These are phyloP conservation scores for Odocoileus hemionus DNA, from an alignment of 2,113 vertebrate genomes.

Conservation along the genomic window DNA sequence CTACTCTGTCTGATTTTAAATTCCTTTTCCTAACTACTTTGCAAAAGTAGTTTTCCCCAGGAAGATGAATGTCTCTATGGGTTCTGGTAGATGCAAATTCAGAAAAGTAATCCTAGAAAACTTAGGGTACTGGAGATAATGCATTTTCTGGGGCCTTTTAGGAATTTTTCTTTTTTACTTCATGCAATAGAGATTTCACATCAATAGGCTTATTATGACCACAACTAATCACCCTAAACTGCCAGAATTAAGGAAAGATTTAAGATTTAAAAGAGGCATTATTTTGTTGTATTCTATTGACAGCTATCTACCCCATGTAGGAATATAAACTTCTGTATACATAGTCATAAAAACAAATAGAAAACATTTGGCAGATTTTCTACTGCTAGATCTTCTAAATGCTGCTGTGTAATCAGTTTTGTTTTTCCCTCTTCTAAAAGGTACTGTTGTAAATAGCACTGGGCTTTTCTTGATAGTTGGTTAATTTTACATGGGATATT, in stretches of 20 bases:
- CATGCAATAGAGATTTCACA: background rate
- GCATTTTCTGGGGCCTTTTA: background rate
- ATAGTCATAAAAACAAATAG: background rate
- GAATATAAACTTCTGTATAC: background rate
- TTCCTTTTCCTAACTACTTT: background rate
- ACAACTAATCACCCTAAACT: background rate
- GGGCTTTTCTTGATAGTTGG: constrained; percentile 13
- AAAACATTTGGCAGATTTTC: background rate
- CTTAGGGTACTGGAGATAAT: background rate
- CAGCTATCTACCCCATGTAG: background rate
- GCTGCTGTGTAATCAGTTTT: background rate
- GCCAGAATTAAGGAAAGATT: background rate
- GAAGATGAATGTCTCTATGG: background rate
- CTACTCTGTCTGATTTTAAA: background rate
- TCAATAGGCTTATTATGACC: background rate
- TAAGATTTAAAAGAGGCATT: background rate
- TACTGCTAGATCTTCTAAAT: background rate
- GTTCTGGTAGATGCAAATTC: background rate
- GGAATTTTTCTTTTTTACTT: background rate
- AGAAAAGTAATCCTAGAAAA: background rate
- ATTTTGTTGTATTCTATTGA: background rate
- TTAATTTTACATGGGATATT: constrained; percentile 42
- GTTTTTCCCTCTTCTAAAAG: background rate
- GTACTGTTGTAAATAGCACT: background rate
- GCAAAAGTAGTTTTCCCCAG: background rate